Percentiles rank a stretch among this genome's conserved stretches.
Conservation (phyloP, 2,888 invertebrate species). For the Sylvicola cinctus region DNA sequence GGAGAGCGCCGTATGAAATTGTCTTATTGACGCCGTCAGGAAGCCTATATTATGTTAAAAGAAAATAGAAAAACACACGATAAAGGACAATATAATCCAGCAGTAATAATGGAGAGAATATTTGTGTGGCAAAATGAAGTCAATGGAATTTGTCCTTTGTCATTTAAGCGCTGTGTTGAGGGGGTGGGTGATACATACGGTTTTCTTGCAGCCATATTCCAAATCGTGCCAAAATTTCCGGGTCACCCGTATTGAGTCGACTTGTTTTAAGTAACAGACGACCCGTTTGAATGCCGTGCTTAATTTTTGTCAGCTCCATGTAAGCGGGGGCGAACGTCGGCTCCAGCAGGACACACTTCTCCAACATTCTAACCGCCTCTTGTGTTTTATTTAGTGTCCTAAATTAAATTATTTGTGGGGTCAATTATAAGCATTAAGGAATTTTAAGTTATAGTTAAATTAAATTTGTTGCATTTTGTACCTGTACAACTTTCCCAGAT, state of each 20-base stretch:
- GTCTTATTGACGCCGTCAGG: slow-evolving; percentile 2
- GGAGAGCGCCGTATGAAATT: slow-evolving; percentile 4
- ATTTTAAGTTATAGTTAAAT: no score
- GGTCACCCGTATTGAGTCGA: slow-evolving; percentile 33
- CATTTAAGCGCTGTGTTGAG: not conserved
- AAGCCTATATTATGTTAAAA: slow-evolving; percentile 1
- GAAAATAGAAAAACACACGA: not conserved
- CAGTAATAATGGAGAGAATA: no score
- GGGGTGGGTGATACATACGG: slow-evolving; percentile 4
- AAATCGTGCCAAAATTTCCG: slow-evolving; percentile 5
- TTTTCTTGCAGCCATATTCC: slow-evolving; percentile 8
- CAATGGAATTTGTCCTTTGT: not conserved
- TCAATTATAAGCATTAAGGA: no score
- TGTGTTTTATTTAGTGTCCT: slow-evolving; percentile 44
- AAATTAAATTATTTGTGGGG: slow-evolving; percentile 10
- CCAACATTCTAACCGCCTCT: slow-evolving; percentile 44
- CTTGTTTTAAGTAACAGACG: slow-evolving; percentile 37
- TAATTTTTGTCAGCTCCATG: slow-evolving; percentile 39
- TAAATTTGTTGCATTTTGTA: slow-evolving; percentile 19
- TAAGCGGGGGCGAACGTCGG: slow-evolving; percentile 49
- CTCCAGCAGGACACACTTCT: slow-evolving; percentile 43
- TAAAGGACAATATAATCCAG: not conserved
- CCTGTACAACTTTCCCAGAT: slow-evolving; percentile 66
- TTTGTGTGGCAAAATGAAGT: not conserved
- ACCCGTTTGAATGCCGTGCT: slow-evolving; percentile 33